Base-by-base conservation (phyloP, 2,888 invertebrate genomes). In the Acronicta alni region DNA sequence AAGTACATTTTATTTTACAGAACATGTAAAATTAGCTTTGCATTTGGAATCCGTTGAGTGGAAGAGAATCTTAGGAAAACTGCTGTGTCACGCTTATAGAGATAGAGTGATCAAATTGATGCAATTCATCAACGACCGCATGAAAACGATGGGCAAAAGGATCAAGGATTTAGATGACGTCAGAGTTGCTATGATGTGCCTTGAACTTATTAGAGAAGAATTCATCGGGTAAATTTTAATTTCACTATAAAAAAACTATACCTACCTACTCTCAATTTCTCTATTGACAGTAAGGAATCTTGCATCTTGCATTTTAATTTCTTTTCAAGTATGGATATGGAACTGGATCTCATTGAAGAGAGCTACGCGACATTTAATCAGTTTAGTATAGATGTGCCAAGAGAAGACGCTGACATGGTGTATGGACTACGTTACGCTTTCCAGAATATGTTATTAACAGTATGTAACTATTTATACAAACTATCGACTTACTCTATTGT, bases 91-190 rank as follows among this genome's bases (percentile, higher is more conserved):
- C 0, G 96, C 95, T 12, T 98, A 97, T 80, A 96, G 96, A 77
- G 95, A 95, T 47, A 96, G 97, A 67, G 95, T 98, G 42, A 94
- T 94, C 60, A 95, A 95, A 79, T 95, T 98, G 82, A 95, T 96
- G 69, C 96, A 96, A 55, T 98, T 98, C 78, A 97, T 98, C 42
- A 95, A 96, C 20, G 96, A 96, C 15, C 96, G 97, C 70, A 96
- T 96, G 86, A 97, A 96, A 81, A 95, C 96, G 23, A 91, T 97
- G 77, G 85, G 89, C 10, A 96, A 96, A 73, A 95, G 95, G 20
- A 96, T 98, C 26, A 96, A 96, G 77, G 97, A 98, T 87, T 91
- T 97, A 65, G 97, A 97, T 73, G 97, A 97, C 78, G 97, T 97
- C 49, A 95, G 97, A 79, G 86, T 97, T 23, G 97, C 97, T 2